Conservation (phyloP, 2,888 invertebrate species). For the Pomacea canaliculata region DNA sequence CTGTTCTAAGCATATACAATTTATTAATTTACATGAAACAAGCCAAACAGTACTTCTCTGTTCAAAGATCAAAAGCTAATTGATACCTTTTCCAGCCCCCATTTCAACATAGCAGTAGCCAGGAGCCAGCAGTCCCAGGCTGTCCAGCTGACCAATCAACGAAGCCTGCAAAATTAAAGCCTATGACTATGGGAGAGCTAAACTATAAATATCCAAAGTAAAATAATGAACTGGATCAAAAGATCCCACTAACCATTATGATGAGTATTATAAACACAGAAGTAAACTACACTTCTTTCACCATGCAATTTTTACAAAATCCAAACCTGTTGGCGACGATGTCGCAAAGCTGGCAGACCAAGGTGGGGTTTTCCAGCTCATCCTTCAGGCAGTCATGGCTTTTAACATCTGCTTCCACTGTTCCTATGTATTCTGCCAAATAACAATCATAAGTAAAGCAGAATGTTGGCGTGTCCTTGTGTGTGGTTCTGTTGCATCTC, state of each 20-base stretch:
- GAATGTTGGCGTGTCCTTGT: too few relatives aligned
- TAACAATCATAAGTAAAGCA: background rate
- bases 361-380: conserved; percentile 62
- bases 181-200: background rate
- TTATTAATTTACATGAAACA: too few relatives aligned
- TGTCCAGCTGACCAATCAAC: conserved; percentile 79
- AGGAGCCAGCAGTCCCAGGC: conserved; percentile 75
- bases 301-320: too few relatives aligned
- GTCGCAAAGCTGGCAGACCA: conserved; percentile 73
- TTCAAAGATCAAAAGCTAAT: background rate
- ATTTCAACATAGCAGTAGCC: conserved; percentile 85
- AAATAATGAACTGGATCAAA: too few relatives aligned
- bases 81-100: conserved; percentile 87
- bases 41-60: too few relatives aligned
- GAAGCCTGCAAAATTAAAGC: conserved; percentile 73
- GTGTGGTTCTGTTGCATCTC: too few relatives aligned
- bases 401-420: conserved; percentile 49
- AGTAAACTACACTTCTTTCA: too few relatives aligned
- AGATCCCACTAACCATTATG: too few relatives aligned
- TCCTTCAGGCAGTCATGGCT: conserved; percentile 60
- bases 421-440: conserved; percentile 47
- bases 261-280: too few relatives aligned
- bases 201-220: too few relatives aligned
- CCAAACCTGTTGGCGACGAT: conserved; percentile 79
- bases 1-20: too few relatives aligned